Evolutionary conservation across 2,113 vertebrate genomes (phyloP), one percentile per base, ranked within the genome.

Genomic region (Gopherus evgoodei): DNA sequence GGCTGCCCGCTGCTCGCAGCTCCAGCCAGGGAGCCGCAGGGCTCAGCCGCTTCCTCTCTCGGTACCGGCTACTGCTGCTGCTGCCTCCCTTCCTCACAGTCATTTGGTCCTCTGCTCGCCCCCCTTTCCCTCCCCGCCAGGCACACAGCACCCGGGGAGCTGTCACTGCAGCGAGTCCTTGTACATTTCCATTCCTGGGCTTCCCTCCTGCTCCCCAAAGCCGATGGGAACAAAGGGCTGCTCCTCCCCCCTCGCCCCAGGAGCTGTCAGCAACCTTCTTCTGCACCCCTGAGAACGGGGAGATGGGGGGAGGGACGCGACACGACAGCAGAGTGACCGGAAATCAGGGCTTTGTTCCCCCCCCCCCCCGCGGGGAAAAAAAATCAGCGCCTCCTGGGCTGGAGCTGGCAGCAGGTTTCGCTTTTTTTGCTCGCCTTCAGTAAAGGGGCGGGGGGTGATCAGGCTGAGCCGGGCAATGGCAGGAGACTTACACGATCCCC

Each of bases 131-230:
- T n/a, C 11, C 52, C 35, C 9, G 53, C 5, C 90, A 13, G 84
- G 38, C 91, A 75, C 75, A 4, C 42, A 38, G 22, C 65, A 35
- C 13, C 29, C 27, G 90, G 6, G 86, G 50, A 89, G 75, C 80
- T 69, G n/a, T 11, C 24, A 56, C 87, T 56, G 52, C 87, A 11
- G 89, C 92, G 89, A 92, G 97, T 96, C 97, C 91, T 88, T 69
- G 92, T 95, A 97, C 97, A 97, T 97, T 97, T 98, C 97, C 97
- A 97, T 87, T 69, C 42, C 86, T 84, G 11, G 91, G 93, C 24
- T 75, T 13, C 81, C 27, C n/a, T 13, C 65, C 89, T 82, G 52
- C 75, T 52, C 2, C 16, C 93, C 82, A 16, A 75, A 96, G 53
- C 87, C 85, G 12, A 2, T 49, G n/a, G 87, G 84, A 94, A 78